Evolutionary conservation across 2,888 invertebrate species (phyloP).

Genomic region (Acrocyrtus sp.): DNA sequence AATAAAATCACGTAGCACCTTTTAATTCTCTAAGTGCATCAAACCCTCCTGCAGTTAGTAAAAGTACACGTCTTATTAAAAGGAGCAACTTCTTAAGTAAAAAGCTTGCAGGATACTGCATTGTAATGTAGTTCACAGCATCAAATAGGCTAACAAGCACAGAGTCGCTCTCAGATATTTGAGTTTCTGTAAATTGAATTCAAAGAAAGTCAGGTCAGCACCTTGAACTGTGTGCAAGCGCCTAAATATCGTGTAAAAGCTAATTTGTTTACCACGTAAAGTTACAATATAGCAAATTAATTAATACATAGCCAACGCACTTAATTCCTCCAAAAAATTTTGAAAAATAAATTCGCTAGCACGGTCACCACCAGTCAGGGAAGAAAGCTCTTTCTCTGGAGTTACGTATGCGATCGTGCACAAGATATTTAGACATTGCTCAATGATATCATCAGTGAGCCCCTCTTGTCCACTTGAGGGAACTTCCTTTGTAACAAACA

Average conservation of each 20-base stretch:
- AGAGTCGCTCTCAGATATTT: too few species aligned
- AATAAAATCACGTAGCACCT: not conserved
- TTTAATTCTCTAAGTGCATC: slow-evolving; percentile 6
- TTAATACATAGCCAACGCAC: not conserved
- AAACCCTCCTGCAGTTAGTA: slow-evolving; percentile 15
- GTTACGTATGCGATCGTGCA: slow-evolving; percentile 13
- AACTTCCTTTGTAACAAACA: too few species aligned
- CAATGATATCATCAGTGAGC: too few species aligned
- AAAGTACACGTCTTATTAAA: slow-evolving; percentile 7
- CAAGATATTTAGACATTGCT: slow-evolving; percentile 22
- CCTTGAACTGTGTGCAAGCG: too few species aligned
- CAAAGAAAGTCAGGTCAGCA: too few species aligned
- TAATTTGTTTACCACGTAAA: not conserved
- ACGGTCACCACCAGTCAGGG: too few species aligned
- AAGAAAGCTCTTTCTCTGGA: not conserved
- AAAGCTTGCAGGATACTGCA: too few species aligned
- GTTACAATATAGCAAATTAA: not conserved
- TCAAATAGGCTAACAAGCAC: too few species aligned
- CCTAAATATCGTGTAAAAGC: too few species aligned
- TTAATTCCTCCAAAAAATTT: not conserved
- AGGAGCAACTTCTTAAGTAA: slow-evolving; percentile 17
- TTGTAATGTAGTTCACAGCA: too few species aligned
- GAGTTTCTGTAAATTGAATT: too few species aligned
- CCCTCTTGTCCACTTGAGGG: too few species aligned
- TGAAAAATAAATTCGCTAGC: not conserved